These are phyloP conservation scores for Chelmon rostratus DNA, from an alignment of 2,797 vertebrate species.

Conservation along the genomic window DNA sequence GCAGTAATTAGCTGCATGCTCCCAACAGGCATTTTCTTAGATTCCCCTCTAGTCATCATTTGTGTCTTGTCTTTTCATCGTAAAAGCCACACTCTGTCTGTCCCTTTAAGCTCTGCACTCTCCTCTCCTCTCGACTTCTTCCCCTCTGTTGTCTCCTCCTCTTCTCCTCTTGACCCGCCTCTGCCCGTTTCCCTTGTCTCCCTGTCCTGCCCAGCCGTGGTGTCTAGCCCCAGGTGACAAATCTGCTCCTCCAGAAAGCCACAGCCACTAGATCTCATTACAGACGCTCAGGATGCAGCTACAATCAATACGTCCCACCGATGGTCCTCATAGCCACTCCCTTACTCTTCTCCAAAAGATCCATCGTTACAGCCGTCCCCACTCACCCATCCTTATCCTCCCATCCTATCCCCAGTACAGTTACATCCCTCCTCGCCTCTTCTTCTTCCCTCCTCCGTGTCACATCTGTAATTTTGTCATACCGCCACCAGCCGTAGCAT, in stretches of 20 bases:
- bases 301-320: conserved; percentile 69
- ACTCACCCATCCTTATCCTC: conserved; percentile 11
- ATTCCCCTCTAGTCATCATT: conserved; percentile 70
- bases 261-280: conserved; percentile 74
- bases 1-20: conserved; percentile 80
- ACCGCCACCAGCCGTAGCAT: conserved; percentile 51
- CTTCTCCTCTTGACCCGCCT: conserved; percentile 40
- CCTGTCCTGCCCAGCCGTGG: conserved; percentile 6
- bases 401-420: background rate
- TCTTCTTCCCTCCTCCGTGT: conserved; percentile 7
- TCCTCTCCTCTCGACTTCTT: background rate
- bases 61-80: conserved; percentile 59
- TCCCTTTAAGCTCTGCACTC: conserved; percentile 22
- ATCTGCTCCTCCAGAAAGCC: conserved; percentile 62
- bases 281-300: conserved; percentile 51
- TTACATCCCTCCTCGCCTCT: conserved; percentile 9
- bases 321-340: conserved; percentile 40
- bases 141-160: conserved; percentile 13
- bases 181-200: background rate
- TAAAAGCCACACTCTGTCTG: conserved; percentile 21
- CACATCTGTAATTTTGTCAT: conserved; percentile 61
- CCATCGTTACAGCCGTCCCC: background rate
- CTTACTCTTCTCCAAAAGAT: conserved; percentile 40
- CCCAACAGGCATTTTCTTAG: conserved; percentile 75
- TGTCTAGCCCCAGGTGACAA: conserved; percentile 63